These are phyloP conservation scores for Borostomias antarcticus DNA, from an alignment of 2,797 vertebrate species.

Conservation along the genomic window DNA sequence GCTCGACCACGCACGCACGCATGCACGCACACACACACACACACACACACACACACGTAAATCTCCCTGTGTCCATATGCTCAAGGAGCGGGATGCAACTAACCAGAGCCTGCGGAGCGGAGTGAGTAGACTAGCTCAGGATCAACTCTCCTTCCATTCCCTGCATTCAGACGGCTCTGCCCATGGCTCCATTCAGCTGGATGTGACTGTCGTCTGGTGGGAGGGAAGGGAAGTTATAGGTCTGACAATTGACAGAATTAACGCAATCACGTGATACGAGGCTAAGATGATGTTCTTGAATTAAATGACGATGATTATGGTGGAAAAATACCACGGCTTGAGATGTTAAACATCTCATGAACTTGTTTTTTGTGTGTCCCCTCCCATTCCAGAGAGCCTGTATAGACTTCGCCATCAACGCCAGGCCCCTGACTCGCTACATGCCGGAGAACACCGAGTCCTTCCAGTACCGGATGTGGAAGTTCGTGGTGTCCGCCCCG, in stretches of 20 bases:
- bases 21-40: conserved; percentile 12
- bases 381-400: conserved; percentile 86
- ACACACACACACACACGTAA: conserved; percentile 25
- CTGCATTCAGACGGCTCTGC: conserved; percentile 6
- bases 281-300: too few relatives aligned
- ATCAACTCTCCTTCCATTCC: neutral
- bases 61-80: conserved; percentile 3
- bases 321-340: too few relatives aligned
- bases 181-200: too few relatives aligned
- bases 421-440: conserved; percentile 94
- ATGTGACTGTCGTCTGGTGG: too few relatives aligned
- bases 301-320: neutral
- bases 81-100: neutral
- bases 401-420: conserved; percentile 96
- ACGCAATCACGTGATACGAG: too few relatives aligned
- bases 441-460: conserved; percentile 95
- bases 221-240: too few relatives aligned
- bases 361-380: neutral
- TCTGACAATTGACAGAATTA: too few relatives aligned
- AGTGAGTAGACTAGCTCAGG: too few relatives aligned
- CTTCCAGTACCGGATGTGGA: conserved; percentile 97
- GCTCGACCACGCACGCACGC: conserved; percentile 16
- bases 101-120: neutral
- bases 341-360: too few relatives aligned
- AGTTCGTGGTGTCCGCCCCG: conserved; percentile 93